A percentile compares a stretch with the other conserved stretches of the same genome.
phyloP scores from a whole-genome alignment of 2,888 invertebrate genomes.

The Clistopyga incitator region DNA sequence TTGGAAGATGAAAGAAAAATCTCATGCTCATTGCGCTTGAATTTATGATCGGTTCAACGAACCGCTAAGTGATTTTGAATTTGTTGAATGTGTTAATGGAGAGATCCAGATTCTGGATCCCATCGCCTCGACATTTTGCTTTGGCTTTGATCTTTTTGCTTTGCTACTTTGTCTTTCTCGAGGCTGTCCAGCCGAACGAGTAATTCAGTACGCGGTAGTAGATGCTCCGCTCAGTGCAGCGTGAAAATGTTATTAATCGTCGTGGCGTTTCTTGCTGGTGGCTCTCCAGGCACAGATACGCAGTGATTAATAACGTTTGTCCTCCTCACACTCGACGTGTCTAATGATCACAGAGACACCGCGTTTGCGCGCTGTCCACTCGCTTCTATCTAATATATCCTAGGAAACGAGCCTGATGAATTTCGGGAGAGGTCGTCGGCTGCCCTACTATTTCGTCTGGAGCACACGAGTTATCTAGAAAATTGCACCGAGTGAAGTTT shows the following conservation, averaged over 20 bases:
- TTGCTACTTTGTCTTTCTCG: constrained; percentile 28
- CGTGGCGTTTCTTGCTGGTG: constrained; percentile 54
- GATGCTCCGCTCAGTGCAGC: constrained; percentile 45
- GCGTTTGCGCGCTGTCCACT: background rate
- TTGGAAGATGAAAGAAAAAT: background rate
- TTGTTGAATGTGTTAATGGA: constrained; percentile 67
- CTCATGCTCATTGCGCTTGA: constrained; percentile 28
- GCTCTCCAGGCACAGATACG: constrained; percentile 32
- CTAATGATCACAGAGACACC: constrained; percentile 50
- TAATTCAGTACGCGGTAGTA: background rate
- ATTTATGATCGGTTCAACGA: constrained; percentile 69
- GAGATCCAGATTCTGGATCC: constrained; percentile 63
- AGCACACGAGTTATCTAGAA: constrained; percentile 28
- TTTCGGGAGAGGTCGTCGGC: constrained; percentile 52
- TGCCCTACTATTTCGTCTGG: constrained; percentile 42
- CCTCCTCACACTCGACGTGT: constrained; percentile 46
- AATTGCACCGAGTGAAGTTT: constrained; percentile 24
- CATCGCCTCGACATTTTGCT: background rate
- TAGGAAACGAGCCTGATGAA: constrained; percentile 44
- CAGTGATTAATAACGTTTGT: constrained; percentile 72
- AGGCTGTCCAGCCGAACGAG: constrained; percentile 5
- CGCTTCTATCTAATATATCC: constrained; percentile 24
- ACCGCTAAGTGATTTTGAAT: constrained; percentile 70
- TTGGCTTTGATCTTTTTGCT: constrained; percentile 10
- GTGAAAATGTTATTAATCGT: constrained; percentile 76